phyloP scores from a whole-genome alignment of 2,113 vertebrate species.

The Microcebus murinus region DNA sequence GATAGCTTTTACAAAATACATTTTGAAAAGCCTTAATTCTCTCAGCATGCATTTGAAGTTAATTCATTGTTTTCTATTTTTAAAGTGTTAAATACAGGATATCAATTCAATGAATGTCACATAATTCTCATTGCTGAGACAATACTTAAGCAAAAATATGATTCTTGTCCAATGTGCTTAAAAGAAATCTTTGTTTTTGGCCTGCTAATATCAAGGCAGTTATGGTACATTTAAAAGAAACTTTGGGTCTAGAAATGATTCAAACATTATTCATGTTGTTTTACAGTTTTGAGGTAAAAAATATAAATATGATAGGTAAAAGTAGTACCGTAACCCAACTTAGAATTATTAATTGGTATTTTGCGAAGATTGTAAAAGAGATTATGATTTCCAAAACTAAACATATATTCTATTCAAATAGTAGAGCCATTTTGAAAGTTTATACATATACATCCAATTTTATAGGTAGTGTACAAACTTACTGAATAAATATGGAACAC shows the following conservation, averaged over 20 bases:
- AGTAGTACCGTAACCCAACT: neutral
- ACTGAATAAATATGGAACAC: neutral
- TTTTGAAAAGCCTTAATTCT: slow-evolving; percentile 13
- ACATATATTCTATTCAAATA: neutral
- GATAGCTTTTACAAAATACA: neutral
- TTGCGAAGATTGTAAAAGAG: neutral
- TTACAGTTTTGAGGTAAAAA: neutral
- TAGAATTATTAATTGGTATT: neutral
- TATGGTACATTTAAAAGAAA: neutral
- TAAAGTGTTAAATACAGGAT: neutral
- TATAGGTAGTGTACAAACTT: neutral
- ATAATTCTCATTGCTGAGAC: neutral
- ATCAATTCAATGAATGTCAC: neutral
- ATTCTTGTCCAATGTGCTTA: neutral
- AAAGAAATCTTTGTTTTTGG: neutral
- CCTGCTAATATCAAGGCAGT: neutral
- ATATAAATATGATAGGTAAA: neutral
- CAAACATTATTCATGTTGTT: neutral
- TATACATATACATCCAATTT: neutral
- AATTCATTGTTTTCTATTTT: neutral
- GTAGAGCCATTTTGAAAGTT: neutral
- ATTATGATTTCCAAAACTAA: neutral
- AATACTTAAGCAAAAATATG: neutral
- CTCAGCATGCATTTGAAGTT: neutral
- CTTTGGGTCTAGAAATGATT: neutral